Percentiles rank a stretch among this genome's conserved stretches.
Conservation (phyloP, 2,113 vertebrate species). For the Zapus hudsonius region DNA sequence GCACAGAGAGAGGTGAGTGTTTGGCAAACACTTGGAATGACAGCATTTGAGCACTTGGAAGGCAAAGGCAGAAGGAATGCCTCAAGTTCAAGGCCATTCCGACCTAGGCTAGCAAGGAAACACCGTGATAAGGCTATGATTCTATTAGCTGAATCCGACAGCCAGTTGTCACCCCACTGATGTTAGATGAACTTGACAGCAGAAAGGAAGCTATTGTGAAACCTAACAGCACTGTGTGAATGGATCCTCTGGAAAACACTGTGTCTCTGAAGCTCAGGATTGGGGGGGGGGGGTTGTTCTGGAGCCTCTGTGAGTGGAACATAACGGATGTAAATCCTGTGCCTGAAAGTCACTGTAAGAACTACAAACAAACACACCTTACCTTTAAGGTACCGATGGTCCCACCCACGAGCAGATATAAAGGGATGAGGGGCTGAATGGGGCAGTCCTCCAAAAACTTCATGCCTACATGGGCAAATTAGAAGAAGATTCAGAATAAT, state of each 20-base stretch:
- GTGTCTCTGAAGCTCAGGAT: neutral
- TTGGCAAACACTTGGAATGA: too few relatives aligned
- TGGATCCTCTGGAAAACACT: neutral
- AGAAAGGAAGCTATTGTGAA: neutral
- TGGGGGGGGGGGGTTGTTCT: neutral
- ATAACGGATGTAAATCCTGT: constrained; percentile 47
- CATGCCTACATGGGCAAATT: constrained; percentile 79
- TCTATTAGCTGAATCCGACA: neutral
- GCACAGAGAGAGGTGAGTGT: neutral
- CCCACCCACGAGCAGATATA: constrained; percentile 85
- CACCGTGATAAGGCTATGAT: neutral
- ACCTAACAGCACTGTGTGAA: neutral
- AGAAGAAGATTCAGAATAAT: neutral
- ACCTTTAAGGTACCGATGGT: constrained; percentile 85
- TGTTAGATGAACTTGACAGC: neutral
- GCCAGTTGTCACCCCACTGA: neutral
- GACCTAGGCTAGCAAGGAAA: too few relatives aligned
- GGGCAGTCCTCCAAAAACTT: constrained; percentile 85
- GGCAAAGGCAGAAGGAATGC: too few relatives aligned
- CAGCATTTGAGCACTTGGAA: too few relatives aligned
- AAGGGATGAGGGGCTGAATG: constrained; percentile 84
- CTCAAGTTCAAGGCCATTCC: too few relatives aligned
- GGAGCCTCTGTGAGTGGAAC: neutral
- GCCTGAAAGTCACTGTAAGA: neutral
- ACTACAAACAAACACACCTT: constrained; percentile 62